Evolutionary conservation across 1,140 invertebrate species (phyloP), one percentile per base, ranked within the genome.

Genomic region (Euborellia annulipes): DNA sequence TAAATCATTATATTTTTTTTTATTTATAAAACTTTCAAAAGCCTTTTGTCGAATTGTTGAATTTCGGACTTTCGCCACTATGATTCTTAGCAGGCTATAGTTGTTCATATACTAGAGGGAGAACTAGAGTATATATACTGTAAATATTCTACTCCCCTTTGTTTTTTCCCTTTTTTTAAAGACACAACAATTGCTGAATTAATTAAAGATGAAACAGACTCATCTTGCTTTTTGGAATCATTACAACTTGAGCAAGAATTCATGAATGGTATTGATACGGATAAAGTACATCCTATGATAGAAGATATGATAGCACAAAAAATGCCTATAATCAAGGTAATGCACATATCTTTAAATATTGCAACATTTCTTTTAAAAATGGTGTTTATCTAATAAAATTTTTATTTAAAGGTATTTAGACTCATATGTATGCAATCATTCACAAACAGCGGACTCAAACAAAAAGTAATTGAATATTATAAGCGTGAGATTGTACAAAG

Each of bases 401-500:
- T n/a, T n/a, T n/a, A n/a, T 27, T 27, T 27, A 27, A 27, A 75
- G 71, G 67, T 96, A 3, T 62, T 96, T 13, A 70, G 91, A 34
- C 64, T 98, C 2, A 79, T 97, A 40, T 91, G 88, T 58, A 73
- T 93, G 43, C 89, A 94, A 64, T 90, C 85, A 50, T 68, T 79
- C 13, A 82, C 82, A 9, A 86, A 85, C 45, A 85, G 85, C 48
- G 93, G 93, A 0, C 68, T 97, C 0, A 94, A 94, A 59, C 80
- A 75, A 17, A 94, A 94, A 66, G 58, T 85, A 11, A 59, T 95
- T 17, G 90, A 94, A 55, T 79, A 85, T 61, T 98, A 98, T 62
- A 93, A 93, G 62, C 68, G 83, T 49, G 90, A 96, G 67, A 75
- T 97, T 39, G 72, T 87, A 16, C 83, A 92, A 58, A 85, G 88